Conservation (phyloP, 1,140 invertebrate genomes). For the Sycobia sp. region DNA sequence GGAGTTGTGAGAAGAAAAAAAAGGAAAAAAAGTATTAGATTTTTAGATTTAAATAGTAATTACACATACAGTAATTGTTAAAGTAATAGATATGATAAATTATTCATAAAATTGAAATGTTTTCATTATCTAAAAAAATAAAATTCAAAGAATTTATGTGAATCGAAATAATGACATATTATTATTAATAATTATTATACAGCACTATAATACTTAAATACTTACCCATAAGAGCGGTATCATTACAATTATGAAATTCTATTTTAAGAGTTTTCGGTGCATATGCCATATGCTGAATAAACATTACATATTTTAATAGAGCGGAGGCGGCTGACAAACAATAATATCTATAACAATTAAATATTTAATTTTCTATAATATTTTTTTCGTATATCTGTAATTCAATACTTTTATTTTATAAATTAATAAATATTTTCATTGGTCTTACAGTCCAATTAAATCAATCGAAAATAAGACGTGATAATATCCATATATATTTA, state of each 20-base stretch:
- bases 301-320: conserved; percentile 83
- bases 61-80: no score
- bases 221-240: conserved; percentile 84
- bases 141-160: not conserved
- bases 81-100: no score
- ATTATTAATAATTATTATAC: not conserved
- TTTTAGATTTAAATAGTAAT: no score
- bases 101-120: no score
- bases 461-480: no score
- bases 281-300: conserved; percentile 77
- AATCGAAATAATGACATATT: not conserved
- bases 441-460: no score
- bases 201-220: not conserved
- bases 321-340: conserved; percentile 80
- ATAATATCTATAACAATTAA: conserved; percentile 71
- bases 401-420: not conserved
- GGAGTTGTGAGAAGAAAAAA: no score
- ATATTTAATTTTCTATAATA: conserved; percentile 2
- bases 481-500: no score
- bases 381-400: not conserved
- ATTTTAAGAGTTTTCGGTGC: conserved; percentile 79
- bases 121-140: not conserved
- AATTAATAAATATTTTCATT: not conserved
- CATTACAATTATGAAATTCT: conserved; percentile 80
- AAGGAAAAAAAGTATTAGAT: no score